phyloP scores from a whole-genome alignment of 2,797 vertebrate genomes.

The Sebastiscus tertius region DNA sequence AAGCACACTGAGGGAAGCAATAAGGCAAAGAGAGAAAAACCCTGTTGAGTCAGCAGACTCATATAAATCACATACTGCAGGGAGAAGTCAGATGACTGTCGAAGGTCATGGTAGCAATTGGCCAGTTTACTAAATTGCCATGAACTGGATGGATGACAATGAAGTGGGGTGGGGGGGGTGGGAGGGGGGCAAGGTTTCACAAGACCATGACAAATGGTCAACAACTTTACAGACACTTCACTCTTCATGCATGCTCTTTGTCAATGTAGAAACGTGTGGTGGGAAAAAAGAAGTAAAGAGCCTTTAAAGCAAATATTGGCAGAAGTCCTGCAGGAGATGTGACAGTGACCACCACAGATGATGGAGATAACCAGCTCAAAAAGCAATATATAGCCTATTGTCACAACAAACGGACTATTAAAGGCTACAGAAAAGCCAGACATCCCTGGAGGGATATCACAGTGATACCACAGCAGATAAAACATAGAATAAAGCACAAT shows the following conservation, averaged over 20 bases:
- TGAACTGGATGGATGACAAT: slow-evolving; percentile 43
- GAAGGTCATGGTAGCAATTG: slow-evolving; percentile 59
- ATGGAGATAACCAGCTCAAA: slow-evolving; percentile 7
- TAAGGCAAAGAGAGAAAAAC: slow-evolving; percentile 18
- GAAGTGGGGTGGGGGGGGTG: neutral
- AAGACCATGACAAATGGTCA: slow-evolving; percentile 1
- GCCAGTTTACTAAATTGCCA: slow-evolving; percentile 53
- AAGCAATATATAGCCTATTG: neutral
- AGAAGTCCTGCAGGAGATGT: neutral
- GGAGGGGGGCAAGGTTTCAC: neutral
- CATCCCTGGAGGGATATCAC: slow-evolving; percentile 18
- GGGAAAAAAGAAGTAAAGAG: neutral
- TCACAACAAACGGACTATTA: slow-evolving; percentile 21
- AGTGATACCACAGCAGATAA: slow-evolving; percentile 46
- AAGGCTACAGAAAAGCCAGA: slow-evolving; percentile 14
- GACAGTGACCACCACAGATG: neutral
- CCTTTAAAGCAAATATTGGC: neutral
- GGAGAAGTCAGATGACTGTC: slow-evolving; percentile 78
- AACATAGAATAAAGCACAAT: slow-evolving; percentile 34
- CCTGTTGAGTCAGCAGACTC: slow-evolving; percentile 73
- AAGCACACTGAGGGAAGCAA: slow-evolving; percentile 20
- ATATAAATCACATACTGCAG: slow-evolving; percentile 66
- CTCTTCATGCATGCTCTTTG: neutral
- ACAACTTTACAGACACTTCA: neutral
- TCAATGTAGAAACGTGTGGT: neutral